A percentile compares a stretch with the other conserved stretches of the same genome.
These are phyloP conservation scores for Synanceia verrucosa DNA, from an alignment of 2,797 vertebrate genomes.

Conservation along the genomic window DNA sequence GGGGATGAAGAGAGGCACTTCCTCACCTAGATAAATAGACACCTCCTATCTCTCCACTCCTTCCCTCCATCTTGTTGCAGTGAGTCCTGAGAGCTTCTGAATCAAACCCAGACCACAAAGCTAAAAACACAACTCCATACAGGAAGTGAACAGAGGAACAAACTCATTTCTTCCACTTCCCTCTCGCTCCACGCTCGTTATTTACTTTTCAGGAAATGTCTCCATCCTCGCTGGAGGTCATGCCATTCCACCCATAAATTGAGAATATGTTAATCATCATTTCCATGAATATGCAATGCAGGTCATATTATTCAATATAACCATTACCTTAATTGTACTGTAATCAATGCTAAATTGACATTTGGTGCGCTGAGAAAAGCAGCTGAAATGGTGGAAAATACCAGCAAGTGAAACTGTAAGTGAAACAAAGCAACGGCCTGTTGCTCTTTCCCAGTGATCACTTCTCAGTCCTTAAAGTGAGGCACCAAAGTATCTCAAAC, in stretches of 20 bases:
- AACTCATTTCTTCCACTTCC: constrained; percentile 28
- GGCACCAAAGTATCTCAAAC: constrained; percentile 71
- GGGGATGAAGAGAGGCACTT: constrained; percentile 64
- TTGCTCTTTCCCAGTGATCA: constrained; percentile 57
- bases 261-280: constrained; percentile 58
- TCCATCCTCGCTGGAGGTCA: constrained; percentile 55
- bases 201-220: constrained; percentile 54
- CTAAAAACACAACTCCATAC: background rate
- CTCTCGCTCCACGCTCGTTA: constrained; percentile 35
- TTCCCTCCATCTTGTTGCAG: constrained; percentile 35
- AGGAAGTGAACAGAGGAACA: constrained; percentile 2
- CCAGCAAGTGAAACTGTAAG: constrained; percentile 34
- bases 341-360: constrained; percentile 62
- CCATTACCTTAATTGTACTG: constrained; percentile 63
- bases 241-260: constrained; percentile 41
- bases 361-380: constrained; percentile 25
- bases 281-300: constrained; percentile 62
- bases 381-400: constrained; percentile 47
- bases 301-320: constrained; percentile 62
- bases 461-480: constrained; percentile 60
- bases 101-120: constrained; percentile 32
- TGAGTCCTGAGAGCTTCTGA: constrained; percentile 41
- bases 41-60: constrained; percentile 55
- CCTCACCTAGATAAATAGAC: constrained; percentile 78
- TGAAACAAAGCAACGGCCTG: constrained; percentile 52